Evolutionary conservation across 2,113 vertebrate species (phyloP).

Genomic region (Morphnarchus princeps): DNA sequence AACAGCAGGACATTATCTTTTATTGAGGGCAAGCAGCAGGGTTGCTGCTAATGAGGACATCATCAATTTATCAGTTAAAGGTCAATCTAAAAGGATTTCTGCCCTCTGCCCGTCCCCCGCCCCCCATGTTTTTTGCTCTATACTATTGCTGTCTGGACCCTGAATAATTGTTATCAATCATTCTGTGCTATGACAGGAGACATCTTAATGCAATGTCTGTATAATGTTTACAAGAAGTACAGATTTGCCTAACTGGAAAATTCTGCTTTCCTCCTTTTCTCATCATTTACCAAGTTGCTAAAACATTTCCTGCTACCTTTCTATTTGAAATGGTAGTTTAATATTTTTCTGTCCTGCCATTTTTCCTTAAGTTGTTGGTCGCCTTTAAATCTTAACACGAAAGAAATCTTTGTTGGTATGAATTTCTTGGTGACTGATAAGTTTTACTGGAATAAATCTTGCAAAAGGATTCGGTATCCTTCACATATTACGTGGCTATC

Average conservation of each 20-base stretch:
- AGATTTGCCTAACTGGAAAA: neutral
- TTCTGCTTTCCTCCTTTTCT: neutral
- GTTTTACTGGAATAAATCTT: neutral
- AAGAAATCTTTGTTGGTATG: neutral
- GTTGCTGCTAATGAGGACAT: slow-evolving; percentile 76
- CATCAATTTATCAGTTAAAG: slow-evolving; percentile 76
- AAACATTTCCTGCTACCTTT: neutral
- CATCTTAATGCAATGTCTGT: neutral
- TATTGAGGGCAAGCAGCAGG: slow-evolving; percentile 77
- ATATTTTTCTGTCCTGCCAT: neutral
- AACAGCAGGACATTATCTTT: slow-evolving; percentile 77
- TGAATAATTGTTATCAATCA: slow-evolving; percentile 21
- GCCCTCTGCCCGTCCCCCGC: neutral
- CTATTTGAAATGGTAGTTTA: neutral
- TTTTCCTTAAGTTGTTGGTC: neutral
- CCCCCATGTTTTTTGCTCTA: neutral
- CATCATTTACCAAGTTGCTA: neutral
- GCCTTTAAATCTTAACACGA: neutral
- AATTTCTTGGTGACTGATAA: neutral
- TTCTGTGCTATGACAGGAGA: neutral
- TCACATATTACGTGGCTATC: neutral
- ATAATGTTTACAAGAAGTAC: neutral
- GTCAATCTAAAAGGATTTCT: slow-evolving; percentile 70
- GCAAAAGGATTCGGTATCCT: neutral
- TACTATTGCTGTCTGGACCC: neutral